Evolutionary conservation across 2,888 invertebrate species (phyloP).

Genomic region (Dynastes grantii): DNA sequence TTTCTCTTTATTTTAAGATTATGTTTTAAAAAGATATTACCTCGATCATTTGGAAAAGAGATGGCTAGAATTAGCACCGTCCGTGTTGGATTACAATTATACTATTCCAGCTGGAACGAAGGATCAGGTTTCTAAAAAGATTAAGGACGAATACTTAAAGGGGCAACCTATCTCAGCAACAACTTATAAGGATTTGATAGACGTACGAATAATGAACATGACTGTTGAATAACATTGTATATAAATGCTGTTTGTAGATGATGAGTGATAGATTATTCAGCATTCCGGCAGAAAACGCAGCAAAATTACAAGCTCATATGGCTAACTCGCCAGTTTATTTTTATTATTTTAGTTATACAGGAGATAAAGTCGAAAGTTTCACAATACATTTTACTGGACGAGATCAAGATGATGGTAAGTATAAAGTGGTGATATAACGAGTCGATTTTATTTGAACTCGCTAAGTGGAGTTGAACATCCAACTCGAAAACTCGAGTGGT

Average conservation of each 20-base stretch:
- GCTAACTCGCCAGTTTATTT: slow-evolving; percentile 75
- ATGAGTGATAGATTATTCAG: slow-evolving; percentile 77
- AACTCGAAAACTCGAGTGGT: too few relatives aligned
- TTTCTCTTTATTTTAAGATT: slow-evolving; percentile 62
- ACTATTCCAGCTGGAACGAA: slow-evolving; percentile 72
- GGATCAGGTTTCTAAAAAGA: slow-evolving; percentile 71
- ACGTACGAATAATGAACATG: slow-evolving; percentile 51
- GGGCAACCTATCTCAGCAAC: slow-evolving; percentile 68
- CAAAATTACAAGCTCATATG: slow-evolving; percentile 73
- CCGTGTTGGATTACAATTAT: slow-evolving; percentile 77
- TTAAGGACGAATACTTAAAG: slow-evolving; percentile 74
- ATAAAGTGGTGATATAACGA: too few relatives aligned
- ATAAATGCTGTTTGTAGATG: slow-evolving; percentile 67
- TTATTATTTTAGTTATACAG: slow-evolving; percentile 64
- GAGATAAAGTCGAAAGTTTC: slow-evolving; percentile 45
- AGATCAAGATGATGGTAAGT: slow-evolving; percentile 45
- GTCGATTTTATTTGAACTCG: too few relatives aligned
- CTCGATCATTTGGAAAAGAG: slow-evolving; percentile 72
- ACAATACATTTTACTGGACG: slow-evolving; percentile 33
- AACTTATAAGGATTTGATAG: slow-evolving; percentile 55
- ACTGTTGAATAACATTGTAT: neutral
- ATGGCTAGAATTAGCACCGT: slow-evolving; percentile 77
- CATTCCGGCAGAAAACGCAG: slow-evolving; percentile 73
- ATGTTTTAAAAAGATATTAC: slow-evolving; percentile 54
- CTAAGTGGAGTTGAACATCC: too few relatives aligned